Evolutionary conservation across 2,888 invertebrate genomes (phyloP).

Genomic region (Baronia brevicornis): DNA sequence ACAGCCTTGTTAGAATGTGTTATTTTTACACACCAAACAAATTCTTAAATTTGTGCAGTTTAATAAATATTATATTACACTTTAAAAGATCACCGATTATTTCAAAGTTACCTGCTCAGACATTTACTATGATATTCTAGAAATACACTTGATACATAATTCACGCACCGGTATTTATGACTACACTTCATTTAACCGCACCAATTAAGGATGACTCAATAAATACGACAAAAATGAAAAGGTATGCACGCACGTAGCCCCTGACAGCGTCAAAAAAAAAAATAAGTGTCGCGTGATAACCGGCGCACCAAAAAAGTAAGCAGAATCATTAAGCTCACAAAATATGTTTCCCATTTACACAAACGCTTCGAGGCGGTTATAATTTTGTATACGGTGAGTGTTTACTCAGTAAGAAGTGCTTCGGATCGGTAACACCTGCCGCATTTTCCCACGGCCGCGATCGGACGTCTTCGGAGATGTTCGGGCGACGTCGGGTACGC

Average conservation of each 20-base stretch:
- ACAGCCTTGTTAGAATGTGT: no score
- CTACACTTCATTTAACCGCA: slow-evolving; percentile 42
- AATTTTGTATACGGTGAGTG: slow-evolving; percentile 73
- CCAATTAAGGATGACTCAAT: slow-evolving; percentile 62
- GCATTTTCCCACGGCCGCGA: slow-evolving; percentile 65
- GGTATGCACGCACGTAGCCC: slow-evolving; percentile 36
- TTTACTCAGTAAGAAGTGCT: slow-evolving; percentile 74
- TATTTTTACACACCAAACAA: no score
- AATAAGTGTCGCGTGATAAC: slow-evolving; percentile 58
- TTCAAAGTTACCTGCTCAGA: no score
- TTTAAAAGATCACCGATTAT: no score
- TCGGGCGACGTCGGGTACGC: slow-evolving; percentile 34
- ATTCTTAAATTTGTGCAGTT: no score
- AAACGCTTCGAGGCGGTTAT: slow-evolving; percentile 71
- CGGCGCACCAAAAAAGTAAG: slow-evolving; percentile 65
- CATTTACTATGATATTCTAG: no score
- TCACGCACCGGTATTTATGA: slow-evolving; percentile 34
- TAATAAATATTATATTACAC: no score
- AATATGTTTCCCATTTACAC: slow-evolving; percentile 75
- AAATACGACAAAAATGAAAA: slow-evolving; percentile 58
- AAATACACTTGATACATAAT: no score
- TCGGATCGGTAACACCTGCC: slow-evolving; percentile 72
- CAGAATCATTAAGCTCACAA: slow-evolving; percentile 75
- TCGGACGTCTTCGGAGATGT: slow-evolving; percentile 52
- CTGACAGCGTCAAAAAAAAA: slow-evolving; percentile 59